Base-by-base conservation (phyloP, 2,113 vertebrate species). In the Chaenocephalus aceratus region DNA sequence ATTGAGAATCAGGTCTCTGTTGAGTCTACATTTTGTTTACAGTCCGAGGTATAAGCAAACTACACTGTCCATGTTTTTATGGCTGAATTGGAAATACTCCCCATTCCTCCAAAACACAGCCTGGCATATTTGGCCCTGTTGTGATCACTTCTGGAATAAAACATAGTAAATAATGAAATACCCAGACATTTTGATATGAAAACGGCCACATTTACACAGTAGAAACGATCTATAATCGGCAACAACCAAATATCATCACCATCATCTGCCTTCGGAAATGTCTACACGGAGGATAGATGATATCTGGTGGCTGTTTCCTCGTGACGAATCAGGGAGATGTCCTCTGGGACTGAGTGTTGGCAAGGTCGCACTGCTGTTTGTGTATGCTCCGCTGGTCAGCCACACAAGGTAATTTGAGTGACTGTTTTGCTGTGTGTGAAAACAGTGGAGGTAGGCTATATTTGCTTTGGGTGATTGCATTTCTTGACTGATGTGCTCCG, bases 401-500 rank as follows among this genome's bases (percentile, higher is more conserved):
- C 75, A 45, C 86, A 76, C 8, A 72, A 44, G 36, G 62, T 82
- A 60, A 88, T 91, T 80, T 83, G 64, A 85, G 76, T 69, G 80
- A 84, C 80, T 81, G 86, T 84, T 83, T 53, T 66, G 82, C 77
- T 84, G 81, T 73, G 79, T 89, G 81, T 79, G 83, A 86, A 90
- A 89, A 82, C 83, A 89, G 51, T 74, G 72, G 61, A 86, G 82
- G 72, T 70, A 68, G 84, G 68, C 67, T 86, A 15, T 88, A 83
- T 91, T 90, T 92, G 82, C 83, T 85, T 82, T 83, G 69, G 54
- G 36, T 91, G 89, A 93, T 93, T 93, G 86, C 77, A 85, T 91
- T 91, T 75, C 71, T 78, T 87, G 82, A 90, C 72, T 80, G 85
- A 89, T 93, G 84, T 72, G 30, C 63, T 66, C 51, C 46, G 57